Evolutionary conservation across 2,888 invertebrate genomes (phyloP).

Genomic region (Prosopocoilus inquinatus): DNA sequence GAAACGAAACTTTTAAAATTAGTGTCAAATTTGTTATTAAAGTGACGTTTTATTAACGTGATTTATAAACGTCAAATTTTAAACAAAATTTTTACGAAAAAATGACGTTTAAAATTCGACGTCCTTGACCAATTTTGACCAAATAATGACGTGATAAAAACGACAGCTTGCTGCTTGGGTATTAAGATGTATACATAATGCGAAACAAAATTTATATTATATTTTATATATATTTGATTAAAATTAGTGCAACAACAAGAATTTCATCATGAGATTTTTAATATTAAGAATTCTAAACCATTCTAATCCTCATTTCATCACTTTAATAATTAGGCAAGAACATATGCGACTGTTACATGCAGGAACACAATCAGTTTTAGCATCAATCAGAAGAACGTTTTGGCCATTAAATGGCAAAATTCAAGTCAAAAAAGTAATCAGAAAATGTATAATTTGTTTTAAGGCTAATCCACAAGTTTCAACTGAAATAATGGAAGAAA

Average conservation of each 20-base stretch:
- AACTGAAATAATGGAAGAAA: conserved; percentile 23
- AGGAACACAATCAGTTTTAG: conserved; percentile 13
- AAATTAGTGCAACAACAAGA: not conserved
- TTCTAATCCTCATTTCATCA: conserved; percentile 13
- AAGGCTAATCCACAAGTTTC: conserved; percentile 16
- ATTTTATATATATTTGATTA: not conserved
- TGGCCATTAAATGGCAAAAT: too few relatives aligned
- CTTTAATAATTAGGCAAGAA: conserved; percentile 13
- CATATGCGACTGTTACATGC: conserved; percentile 16
- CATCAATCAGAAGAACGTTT: conserved; percentile 14
- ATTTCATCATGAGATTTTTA: conserved; percentile 3
- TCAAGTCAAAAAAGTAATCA: too few relatives aligned
- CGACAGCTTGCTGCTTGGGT: too few relatives aligned
- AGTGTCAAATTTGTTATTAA: too few relatives aligned
- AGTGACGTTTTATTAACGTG: too few relatives aligned
- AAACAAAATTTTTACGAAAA: too few relatives aligned
- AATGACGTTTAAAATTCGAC: too few relatives aligned
- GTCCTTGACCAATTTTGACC: too few relatives aligned
- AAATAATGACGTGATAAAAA: too few relatives aligned
- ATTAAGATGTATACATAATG: too few relatives aligned
- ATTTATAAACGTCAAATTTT: too few relatives aligned
- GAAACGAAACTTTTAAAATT: too few relatives aligned
- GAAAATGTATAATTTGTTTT: conserved; percentile 23
- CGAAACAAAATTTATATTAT: not conserved
- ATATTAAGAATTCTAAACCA: not conserved